Conservation (phyloP, 2,113 vertebrate species). For the Atlantisia rogersi region DNA sequence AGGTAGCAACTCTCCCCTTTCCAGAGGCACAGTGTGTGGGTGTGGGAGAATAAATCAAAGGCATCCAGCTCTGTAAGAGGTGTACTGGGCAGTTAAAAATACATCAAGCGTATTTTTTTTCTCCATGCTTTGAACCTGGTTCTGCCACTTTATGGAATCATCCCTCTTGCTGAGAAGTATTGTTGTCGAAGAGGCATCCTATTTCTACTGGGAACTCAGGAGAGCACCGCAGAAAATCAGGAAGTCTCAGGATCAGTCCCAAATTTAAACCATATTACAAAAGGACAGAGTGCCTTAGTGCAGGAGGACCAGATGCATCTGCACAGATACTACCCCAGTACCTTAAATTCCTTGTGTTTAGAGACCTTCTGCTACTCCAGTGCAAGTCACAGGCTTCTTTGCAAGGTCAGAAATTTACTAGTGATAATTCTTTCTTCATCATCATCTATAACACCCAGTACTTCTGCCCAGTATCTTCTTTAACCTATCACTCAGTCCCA, state of each 20-base stretch:
- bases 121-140: neutral
- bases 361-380: neutral
- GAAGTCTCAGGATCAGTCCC: neutral
- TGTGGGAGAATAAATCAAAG: slow-evolving; percentile 50
- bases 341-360: neutral
- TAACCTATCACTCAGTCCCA: neutral
- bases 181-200: neutral
- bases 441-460: neutral
- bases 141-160: neutral
- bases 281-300: neutral
- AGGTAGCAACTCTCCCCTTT: neutral
- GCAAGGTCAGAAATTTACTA: neutral
- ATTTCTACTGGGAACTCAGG: neutral
- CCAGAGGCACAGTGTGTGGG: neutral
- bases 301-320: neutral
- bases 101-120: neutral
- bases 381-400: neutral
- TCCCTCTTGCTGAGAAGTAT: neutral
- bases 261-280: neutral
- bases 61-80: neutral
- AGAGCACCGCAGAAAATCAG: neutral
- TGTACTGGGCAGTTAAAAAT: neutral
- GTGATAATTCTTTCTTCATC: neutral
- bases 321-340: neutral
- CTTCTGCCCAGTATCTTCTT: neutral